These are phyloP conservation scores for Isoperla grammatica DNA, from an alignment of 2,888 invertebrate species.

Conservation along the genomic window DNA sequence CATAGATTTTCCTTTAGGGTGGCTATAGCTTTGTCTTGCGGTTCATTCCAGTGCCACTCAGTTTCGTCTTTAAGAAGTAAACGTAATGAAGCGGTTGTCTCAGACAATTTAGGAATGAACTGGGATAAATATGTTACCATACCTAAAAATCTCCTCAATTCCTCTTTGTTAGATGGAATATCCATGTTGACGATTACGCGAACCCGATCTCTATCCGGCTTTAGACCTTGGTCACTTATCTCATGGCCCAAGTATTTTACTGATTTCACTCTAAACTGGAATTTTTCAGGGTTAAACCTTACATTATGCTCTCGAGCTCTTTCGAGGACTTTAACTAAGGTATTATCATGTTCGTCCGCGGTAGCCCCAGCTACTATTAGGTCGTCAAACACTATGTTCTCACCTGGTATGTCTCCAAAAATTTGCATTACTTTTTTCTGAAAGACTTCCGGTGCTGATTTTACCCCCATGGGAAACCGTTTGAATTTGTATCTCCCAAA, in stretches of 20 bases:
- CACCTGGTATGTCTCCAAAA: slow-evolving; percentile 38
- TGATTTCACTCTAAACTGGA: slow-evolving; percentile 32
- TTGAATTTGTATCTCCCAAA: slow-evolving; percentile 25
- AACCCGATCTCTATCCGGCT: not conserved
- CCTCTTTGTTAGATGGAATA: too few species aligned
- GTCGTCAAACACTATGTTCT: slow-evolving; percentile 39
- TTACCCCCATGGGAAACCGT: slow-evolving; percentile 23
- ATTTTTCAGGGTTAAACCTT: slow-evolving; percentile 32
- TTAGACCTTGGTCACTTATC: slow-evolving; percentile 36
- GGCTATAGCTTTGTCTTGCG: too few species aligned
- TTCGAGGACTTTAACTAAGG: slow-evolving; percentile 21
- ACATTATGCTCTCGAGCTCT: slow-evolving; percentile 31
- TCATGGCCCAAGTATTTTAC: slow-evolving; percentile 31
- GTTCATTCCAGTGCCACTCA: too few species aligned
- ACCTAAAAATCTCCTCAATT: too few species aligned
- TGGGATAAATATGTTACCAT: too few species aligned
- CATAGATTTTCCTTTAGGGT: too few species aligned
- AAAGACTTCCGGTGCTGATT: not conserved
- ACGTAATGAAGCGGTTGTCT: too few species aligned
- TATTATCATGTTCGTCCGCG: slow-evolving; percentile 9
- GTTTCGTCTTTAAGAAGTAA: too few species aligned
- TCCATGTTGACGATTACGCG: too few species aligned
- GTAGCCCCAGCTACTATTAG: slow-evolving; percentile 33
- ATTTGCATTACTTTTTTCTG: slow-evolving; percentile 33
- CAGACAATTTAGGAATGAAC: too few species aligned